Evolutionary conservation across 2,113 vertebrate genomes (phyloP).

Genomic region (Elephantulus edwardii): DNA sequence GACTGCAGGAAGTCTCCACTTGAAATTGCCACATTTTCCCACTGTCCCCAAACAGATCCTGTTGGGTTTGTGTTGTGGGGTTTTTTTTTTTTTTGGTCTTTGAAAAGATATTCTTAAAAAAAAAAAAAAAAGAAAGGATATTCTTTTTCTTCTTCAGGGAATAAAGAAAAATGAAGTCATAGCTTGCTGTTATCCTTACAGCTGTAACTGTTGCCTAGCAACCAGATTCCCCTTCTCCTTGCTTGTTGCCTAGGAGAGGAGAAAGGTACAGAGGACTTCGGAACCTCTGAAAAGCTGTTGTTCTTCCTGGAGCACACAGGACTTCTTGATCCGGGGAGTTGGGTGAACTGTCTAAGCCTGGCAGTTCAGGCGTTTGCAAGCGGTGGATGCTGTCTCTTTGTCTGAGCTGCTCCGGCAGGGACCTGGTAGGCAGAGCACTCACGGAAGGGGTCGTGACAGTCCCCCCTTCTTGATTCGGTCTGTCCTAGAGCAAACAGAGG

Average conservation of each 20-base stretch:
- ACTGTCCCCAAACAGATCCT: neutral
- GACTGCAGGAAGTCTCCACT: neutral
- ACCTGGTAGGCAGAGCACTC: neutral
- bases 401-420: neutral
- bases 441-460: constrained; percentile 48
- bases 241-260: constrained; percentile 74
- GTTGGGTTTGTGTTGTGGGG: no score
- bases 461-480: constrained; percentile 37
- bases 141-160: constrained; percentile 56
- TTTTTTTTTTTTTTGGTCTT: neutral
- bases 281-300: constrained; percentile 70
- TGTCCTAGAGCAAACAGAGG: constrained; percentile 84
- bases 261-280: constrained; percentile 73
- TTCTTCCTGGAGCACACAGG: constrained; percentile 49
- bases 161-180: constrained; percentile 75
- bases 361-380: constrained; percentile 26
- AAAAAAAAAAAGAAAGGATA: no score
- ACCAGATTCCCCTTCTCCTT: constrained; percentile 67
- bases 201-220: constrained; percentile 74
- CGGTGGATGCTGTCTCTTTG: neutral
- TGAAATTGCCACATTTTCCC: constrained; percentile 35
- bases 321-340: constrained; percentile 46
- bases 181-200: constrained; percentile 71
- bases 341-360: constrained; percentile 4
- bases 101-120: no score